phyloP scores from a whole-genome alignment of 2,888 invertebrate species.

The Melanophora roralis region DNA sequence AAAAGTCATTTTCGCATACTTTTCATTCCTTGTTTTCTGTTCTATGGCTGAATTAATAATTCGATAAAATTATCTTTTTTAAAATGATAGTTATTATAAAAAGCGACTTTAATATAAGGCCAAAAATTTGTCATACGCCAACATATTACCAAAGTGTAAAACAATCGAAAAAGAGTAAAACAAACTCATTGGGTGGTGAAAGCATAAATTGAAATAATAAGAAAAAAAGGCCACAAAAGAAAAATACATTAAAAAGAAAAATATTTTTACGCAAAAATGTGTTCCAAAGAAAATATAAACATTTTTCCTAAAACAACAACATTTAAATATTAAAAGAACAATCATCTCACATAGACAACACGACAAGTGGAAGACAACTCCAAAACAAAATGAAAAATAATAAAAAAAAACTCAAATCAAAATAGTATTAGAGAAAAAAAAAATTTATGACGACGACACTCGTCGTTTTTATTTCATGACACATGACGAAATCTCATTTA shows the following conservation, averaged over 20 bases:
- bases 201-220: background rate
- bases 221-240: background rate
- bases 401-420: background rate
- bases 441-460: slow-evolving; percentile 37
- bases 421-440: slow-evolving; percentile 13
- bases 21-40: too few species aligned
- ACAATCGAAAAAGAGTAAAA: background rate
- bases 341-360: slow-evolving; percentile 12
- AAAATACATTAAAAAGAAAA: background rate
- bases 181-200: slow-evolving; percentile 13
- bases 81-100: too few species aligned
- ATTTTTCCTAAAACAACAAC: slow-evolving; percentile 47
- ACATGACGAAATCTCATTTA: slow-evolving; percentile 74
- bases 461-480: slow-evolving; percentile 46
- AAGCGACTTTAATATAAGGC: too few species aligned
- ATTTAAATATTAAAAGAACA: slow-evolving; percentile 23
- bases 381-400: slow-evolving; percentile 1
- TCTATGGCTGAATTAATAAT: too few species aligned
- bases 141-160: background rate
- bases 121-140: background rate
- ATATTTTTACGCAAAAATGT: slow-evolving; percentile 12
- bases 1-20: too few species aligned
- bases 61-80: too few species aligned
- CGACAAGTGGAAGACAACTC: slow-evolving; percentile 37
- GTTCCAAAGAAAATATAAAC: slow-evolving; percentile 49